Base-by-base conservation (phyloP, 2,113 vertebrate genomes). In the Ophiodon elongatus region DNA sequence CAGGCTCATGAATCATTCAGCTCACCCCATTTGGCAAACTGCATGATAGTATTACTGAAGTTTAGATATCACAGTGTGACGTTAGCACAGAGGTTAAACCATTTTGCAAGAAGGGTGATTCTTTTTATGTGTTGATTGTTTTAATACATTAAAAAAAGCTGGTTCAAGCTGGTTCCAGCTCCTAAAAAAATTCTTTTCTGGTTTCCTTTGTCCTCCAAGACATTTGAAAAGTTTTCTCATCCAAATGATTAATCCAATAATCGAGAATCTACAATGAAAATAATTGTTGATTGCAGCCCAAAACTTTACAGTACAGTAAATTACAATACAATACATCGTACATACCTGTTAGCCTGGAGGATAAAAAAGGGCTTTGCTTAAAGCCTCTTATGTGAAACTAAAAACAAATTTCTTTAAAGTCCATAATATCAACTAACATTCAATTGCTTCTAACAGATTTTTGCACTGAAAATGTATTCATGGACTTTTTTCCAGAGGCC, bases 1-100 rank as follows among this genome's bases (percentile, higher is more conserved):
- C 33, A 6, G 39, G 62, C 64, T 64, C 68, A 73, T 82, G 68
- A 72, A 80, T 80, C 82, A 83, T 84, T 79, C 73, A 85, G 63
- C 43, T 33, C 41, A 63, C 33, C 47, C 37, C 35, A 17, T 78
- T 72, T 86, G 64, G 47, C 68, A 80, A 82, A 68, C 41, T 14
- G 19, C 54, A 41, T 29, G 47, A 67, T 62, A 59, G 31, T 64
- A 60, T 73, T 47, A 21, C 23, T 45, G 25, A 70, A 13, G 31
- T 73, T 66, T 31, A 52, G 47, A 6, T 8, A 27, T 62, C 23
- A 25, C 23, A 33, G 15, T 39, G 35, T 76, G 64, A 54, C 35
- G 17, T 73, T 9, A 13, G 39, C 23, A 15, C 21, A 65, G 63
- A 76, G n/a, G 66, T 64, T n/a, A 17, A 69, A 68, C 35, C 43